phyloP scores from a whole-genome alignment of 2,113 vertebrate species.

The Hydrochoerus hydrochaeris region DNA sequence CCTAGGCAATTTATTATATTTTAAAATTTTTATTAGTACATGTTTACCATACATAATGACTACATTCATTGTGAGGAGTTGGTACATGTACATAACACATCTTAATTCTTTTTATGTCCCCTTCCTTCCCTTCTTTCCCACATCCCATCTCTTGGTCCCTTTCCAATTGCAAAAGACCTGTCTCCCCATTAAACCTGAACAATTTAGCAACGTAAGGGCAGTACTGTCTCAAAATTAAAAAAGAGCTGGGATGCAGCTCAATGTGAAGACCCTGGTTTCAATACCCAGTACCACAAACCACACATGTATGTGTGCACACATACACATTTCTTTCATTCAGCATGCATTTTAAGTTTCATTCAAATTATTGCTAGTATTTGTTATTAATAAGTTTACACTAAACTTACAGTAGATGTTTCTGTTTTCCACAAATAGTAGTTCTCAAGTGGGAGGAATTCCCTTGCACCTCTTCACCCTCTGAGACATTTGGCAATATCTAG shows the following conservation, averaged over 20 bases:
- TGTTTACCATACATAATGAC: neutral
- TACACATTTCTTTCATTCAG: neutral
- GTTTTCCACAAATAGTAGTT: neutral
- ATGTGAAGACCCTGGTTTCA: neutral
- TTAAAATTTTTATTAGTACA: neutral
- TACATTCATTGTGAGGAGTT: neutral
- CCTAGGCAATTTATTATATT: neutral
- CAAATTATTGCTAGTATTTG: neutral
- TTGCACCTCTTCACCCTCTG: neutral
- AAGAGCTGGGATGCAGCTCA: neutral
- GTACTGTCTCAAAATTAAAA: neutral
- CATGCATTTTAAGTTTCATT: neutral
- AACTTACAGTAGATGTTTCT: neutral
- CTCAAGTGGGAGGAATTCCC: neutral
- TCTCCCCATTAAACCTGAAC: neutral
- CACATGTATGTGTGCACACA: neutral
- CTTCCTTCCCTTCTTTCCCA: neutral
- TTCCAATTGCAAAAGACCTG: neutral
- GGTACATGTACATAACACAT: neutral
- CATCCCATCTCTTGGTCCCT: neutral
- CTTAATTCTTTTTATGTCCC: neutral
- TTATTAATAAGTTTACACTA: neutral
- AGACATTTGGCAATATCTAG: neutral
- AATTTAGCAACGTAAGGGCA: neutral
- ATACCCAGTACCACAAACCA: neutral